These are phyloP conservation scores for Protodeltote pygarga DNA, from an alignment of 2,888 invertebrate genomes.

Conservation along the genomic window DNA sequence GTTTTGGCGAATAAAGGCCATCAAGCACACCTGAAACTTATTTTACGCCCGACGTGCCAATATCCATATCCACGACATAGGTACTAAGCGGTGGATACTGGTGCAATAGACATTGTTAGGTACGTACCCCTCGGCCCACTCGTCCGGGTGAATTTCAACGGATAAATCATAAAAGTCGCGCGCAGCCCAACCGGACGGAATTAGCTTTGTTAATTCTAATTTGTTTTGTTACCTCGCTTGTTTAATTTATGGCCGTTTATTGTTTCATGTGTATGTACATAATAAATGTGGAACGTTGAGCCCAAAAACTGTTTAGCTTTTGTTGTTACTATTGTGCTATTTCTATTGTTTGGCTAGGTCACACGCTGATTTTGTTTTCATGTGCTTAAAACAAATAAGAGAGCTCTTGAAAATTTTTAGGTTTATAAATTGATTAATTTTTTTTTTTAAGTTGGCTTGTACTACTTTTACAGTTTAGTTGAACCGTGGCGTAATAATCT, in stretches of 20 bases:
- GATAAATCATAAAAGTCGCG: conserved; percentile 72
- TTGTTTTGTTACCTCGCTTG: conserved; percentile 56
- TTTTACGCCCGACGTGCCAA: conserved; percentile 82
- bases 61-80: conserved; percentile 67
- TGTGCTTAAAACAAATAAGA: no score
- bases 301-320: conserved; percentile 35
- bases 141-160: conserved; percentile 53
- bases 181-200: conserved; percentile 54
- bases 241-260: conserved; percentile 52
- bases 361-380: conserved; percentile 19
- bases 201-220: conserved; percentile 68
- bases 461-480: no score
- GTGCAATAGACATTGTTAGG: conserved; percentile 4
- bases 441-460: no score
- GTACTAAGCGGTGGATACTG: conserved; percentile 23
- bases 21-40: conserved; percentile 84
- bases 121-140: conserved; percentile 33
- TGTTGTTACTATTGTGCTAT: conserved; percentile 35
- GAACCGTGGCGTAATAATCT: background rate
- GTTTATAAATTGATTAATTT: no score
- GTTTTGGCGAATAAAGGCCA: conserved; percentile 83
- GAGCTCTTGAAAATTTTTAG: no score
- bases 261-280: conserved; percentile 55
- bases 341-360: conserved; percentile 37
- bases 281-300: conserved; percentile 39